Evolutionary conservation across 2,113 vertebrate genomes (phyloP).

Genomic region (Eira barbara): DNA sequence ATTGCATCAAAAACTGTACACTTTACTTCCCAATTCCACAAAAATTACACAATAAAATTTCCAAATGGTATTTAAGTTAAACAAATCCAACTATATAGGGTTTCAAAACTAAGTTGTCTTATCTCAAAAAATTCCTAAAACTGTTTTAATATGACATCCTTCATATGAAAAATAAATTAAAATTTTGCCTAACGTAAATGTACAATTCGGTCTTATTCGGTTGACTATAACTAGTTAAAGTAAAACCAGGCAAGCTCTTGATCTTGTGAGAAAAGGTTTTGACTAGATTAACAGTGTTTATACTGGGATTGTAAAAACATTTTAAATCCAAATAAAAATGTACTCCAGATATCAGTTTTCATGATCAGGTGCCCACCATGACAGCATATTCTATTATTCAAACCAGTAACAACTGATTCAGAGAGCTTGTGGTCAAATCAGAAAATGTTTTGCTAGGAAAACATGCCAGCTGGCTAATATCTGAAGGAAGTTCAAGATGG

Average conservation of each 20-base stretch:
- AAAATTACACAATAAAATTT: not conserved
- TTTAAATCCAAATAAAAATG: conserved; percentile 80
- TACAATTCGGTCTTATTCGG: conserved; percentile 28
- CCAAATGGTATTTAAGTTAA: conserved; percentile 45
- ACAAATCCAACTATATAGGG: not conserved
- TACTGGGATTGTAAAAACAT: conserved; percentile 76
- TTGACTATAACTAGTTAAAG: conserved; percentile 64
- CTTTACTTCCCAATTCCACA: not conserved
- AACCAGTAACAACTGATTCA: conserved; percentile 71
- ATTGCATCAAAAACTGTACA: not conserved
- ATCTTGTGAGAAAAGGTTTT: conserved; percentile 69
- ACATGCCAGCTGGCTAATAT: conserved; percentile 70
- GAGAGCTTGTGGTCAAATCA: conserved; percentile 72
- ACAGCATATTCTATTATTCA: conserved; percentile 73
- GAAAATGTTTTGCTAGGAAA: conserved; percentile 76
- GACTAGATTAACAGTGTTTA: conserved; percentile 74
- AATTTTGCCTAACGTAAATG: conserved; percentile 37
- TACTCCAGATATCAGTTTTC: conserved; percentile 75
- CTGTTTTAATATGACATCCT: conserved; percentile 28
- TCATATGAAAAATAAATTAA: conserved; percentile 38
- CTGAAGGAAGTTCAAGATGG: conserved; percentile 75
- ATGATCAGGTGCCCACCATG: conserved; percentile 74
- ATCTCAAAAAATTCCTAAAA: conserved; percentile 53
- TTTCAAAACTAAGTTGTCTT: conserved; percentile 25
- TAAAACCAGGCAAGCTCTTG: conserved; percentile 65